Base-by-base conservation (phyloP, 1,140 invertebrate species). In the Leucophenga varia region DNA sequence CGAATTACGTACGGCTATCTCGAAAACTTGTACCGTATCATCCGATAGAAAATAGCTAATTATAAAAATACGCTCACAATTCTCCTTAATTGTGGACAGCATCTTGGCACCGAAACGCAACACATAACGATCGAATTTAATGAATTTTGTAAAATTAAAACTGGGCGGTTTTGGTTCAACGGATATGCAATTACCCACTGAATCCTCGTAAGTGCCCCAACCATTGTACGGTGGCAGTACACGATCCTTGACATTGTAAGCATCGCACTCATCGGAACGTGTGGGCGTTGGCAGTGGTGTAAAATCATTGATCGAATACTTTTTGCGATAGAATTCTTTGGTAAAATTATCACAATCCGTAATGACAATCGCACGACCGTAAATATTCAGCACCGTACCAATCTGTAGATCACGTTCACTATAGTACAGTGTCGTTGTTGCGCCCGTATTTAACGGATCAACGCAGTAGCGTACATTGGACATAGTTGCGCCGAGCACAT, bases 281-380 rank as follows among this genome's bases (percentile, higher is more conserved):
- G 63, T 57, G 2, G 59, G 69, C 30, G 75, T 59, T 9, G 85
- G 82, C 3, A 85, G 49, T 0, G 85, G 79, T 1, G 76, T 81
- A 51, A 89, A 87, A 39, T 82, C 77, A 52, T 86, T 82, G 59
- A 76, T 59, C 5, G 69, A 71, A 37, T 59, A 75, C 13, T 76
- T 81, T 21, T 82, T 81, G 47, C 86, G 82, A 72, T 93, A 96
- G 76, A 90, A 96, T 41, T 90, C 84, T 68, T 87, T 89, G 0
- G 93, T 97, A 56, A 89, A 94, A 2, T 80, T 77, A 77, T 97
- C 93, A 57, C 91, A 88, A 70, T 93, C 86, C 2, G 84, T 89
- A 0, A 97, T 77, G 0, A 93, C 79, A 22, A 96, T 82, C 32
- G 85, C 84, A 34, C 92, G 79, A 1, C 91, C 91, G 55, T 84